Percentiles rank a stretch among this genome's conserved stretches.
phyloP scores from a whole-genome alignment of 2,797 vertebrate genomes.

The Gymnothorax javanicus region DNA sequence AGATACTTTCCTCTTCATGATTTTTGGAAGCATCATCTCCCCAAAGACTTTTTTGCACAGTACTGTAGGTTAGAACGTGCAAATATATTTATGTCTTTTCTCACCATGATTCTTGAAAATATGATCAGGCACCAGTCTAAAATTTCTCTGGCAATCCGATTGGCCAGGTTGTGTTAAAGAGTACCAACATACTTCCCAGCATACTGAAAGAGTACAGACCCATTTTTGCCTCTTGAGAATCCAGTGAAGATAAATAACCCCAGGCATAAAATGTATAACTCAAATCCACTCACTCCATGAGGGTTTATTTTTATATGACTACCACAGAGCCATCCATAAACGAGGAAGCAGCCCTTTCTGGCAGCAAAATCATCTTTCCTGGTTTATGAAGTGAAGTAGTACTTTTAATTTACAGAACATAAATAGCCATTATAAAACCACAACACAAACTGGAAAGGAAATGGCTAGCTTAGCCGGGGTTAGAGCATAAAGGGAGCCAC shows the following conservation, averaged over 20 bases:
- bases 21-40: too few species aligned
- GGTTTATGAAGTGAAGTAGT: conserved; percentile 56
- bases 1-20: too few species aligned
- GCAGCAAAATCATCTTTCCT: conserved; percentile 58
- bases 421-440: conserved; percentile 69
- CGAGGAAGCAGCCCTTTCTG: conserved; percentile 44
- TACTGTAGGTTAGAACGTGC: too few species aligned
- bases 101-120: not conserved
- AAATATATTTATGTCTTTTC: too few species aligned
- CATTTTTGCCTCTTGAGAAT: not conserved
- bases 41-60: too few species aligned
- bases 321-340: conserved; percentile 40
- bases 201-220: not conserved
- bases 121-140: not conserved
- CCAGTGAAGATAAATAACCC: conserved; percentile 21
- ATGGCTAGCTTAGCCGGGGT: conserved; percentile 48
- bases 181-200: not conserved
- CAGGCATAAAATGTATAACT: conserved; percentile 41
- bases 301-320: conserved; percentile 36
- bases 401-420: conserved; percentile 63
- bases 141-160: not conserved
- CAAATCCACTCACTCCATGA: conserved; percentile 39
- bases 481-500: conserved; percentile 39
- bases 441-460: conserved; percentile 53
- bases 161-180: not conserved